Evolutionary conservation across 1,140 invertebrate genomes (phyloP), one percentile per base, ranked within the genome.

Genomic region (Gonioctena quinquepunctata): DNA sequence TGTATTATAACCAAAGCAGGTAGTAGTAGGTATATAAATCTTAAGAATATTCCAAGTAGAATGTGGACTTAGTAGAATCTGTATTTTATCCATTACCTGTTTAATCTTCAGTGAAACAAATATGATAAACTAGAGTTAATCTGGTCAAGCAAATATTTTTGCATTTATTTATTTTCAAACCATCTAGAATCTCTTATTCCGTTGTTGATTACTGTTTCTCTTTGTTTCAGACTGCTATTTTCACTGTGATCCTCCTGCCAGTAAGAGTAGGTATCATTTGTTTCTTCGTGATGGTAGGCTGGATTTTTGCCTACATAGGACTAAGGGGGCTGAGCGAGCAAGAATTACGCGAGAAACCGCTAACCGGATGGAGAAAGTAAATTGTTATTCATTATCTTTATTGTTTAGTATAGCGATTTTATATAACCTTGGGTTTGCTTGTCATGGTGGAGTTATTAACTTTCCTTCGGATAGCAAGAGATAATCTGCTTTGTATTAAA

Each of bases 331-430:
- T 94, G 3, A 89, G 89, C 19, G 89, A 94, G 77, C 89, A 94
- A 61, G 92, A 95, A 73, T 83, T 94, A 4, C 86, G 89, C 67
- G 84, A 86, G 28, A 89, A 88, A 72, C 94, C 94, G 5, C 86
- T 95, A 65, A 88, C 87, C 5, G 92, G 92, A 70, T 95, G 94
- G 93, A 89, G 93, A 83, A 92, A 90, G 94, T 96, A 86, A 73
- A 70, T 67, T 22, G 19, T 57, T 25, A 11, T 48, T 5, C 25
- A 22, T 54, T 6, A 54, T 11, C 33, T 54, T 54, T 13, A 28
- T 52, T 27, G 25, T 19, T 61, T 18, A 13, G 25, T 1, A 61
- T 61, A 61, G 52, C 52, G 18, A n/a, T n/a, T n/a, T n/a, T n/a
- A n/a, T 18, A 13, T 60, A 13, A 27, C 22, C 18, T 23, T 21